A percentile compares a stretch with the other conserved stretches of the same genome.
Evolutionary conservation across 2,113 vertebrate species (phyloP).

Genomic region (Callocephalon fimbriatum): DNA sequence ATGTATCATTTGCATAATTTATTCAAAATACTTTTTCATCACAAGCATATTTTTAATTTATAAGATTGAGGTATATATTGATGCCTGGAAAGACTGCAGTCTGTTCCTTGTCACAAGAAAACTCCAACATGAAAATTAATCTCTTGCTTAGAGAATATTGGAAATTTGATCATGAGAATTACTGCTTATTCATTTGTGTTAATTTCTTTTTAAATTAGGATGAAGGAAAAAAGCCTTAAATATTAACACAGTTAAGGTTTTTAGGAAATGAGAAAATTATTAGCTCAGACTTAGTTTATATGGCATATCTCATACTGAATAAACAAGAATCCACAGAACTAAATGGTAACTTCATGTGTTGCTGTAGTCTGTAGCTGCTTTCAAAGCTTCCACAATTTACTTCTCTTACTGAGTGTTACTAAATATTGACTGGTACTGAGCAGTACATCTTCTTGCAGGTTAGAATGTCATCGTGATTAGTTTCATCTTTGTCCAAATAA

Average conservation of each 20-base stretch:
- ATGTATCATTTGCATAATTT: background rate
- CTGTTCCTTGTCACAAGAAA: background rate
- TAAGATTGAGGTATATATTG: background rate
- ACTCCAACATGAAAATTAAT: background rate
- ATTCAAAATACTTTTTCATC: background rate
- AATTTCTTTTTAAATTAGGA: background rate
- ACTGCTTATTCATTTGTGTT: background rate
- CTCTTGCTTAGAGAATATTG: background rate
- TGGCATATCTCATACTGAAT: accelerated
- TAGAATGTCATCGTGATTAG: background rate
- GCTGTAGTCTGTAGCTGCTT: background rate
- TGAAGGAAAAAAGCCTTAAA: background rate
- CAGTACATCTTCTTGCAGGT: background rate
- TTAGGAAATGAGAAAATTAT: background rate
- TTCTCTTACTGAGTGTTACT: background rate
- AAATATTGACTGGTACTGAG: background rate
- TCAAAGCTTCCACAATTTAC: background rate
- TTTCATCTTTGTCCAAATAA: background rate
- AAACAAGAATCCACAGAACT: background rate
- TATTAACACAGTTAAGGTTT: background rate
- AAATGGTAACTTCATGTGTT: background rate
- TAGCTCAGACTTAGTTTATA: background rate
- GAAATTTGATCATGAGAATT: background rate
- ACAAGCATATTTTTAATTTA: background rate
- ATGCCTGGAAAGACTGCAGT: background rate